Base-by-base conservation (phyloP, 2,113 vertebrate genomes). In the Sapayoa aenigma region DNA sequence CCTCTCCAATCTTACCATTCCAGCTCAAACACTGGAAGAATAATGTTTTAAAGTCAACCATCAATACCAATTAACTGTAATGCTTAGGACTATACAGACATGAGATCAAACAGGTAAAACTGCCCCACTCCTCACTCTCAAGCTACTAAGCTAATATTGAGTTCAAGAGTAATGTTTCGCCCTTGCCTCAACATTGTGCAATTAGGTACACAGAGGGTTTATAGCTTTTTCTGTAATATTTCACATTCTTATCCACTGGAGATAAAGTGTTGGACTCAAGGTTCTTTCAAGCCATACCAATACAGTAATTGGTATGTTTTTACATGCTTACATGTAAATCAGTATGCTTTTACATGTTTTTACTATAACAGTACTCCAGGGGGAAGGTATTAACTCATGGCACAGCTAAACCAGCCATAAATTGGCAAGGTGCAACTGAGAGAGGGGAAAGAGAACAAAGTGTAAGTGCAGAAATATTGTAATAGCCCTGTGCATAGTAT, bases 231-330 rank as follows among this genome's bases (percentile, higher is more conserved):
- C 30, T 72, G 6, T 46, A 35, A 15, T 53, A 76, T 17, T 78
- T 39, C 52, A 33, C 44, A 4, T 37, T 76, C 33, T 68, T 50
- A 49, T 46, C 28, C 39, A 6, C 20, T 37, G 69, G 69, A 91
- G 39, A 60, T 37, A 27, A 63, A 81, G 37, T 0, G 0, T 3
- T 79, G 55, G 50, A 35, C 76, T 65, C 2, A 1, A 60, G 53
- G 41, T 28, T 62, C 28, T 87, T 92, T 65, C 49, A 18, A 84
- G 91, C 37, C 62, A 83, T 25, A 14, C 25, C 25, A 23, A 5
- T 18, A 21, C 16, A 21, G 16, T 22, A 85, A 89, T 67, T 39
- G 20, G 25, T 25, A 21, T 14, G 11, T 53, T 90, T 85, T 90
- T 15, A 66, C 37, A n/a, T 66, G 18, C 52, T 89, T 44, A 55